Conservation (phyloP, 53 echinoderm and acorn worm genomes). For the Paelopatides confundens region DNA sequence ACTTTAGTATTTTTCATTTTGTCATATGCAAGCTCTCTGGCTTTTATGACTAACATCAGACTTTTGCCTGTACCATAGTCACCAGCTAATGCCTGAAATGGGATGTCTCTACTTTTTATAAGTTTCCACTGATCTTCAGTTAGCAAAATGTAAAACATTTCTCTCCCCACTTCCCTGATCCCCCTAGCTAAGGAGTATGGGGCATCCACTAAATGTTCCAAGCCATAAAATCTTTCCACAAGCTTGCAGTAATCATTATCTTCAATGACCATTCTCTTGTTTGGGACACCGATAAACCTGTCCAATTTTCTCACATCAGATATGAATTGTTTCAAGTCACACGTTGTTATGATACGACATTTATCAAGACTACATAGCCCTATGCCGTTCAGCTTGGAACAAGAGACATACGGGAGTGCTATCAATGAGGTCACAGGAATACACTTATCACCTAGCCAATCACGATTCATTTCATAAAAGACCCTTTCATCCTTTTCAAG, state of each 20-base stretch:
- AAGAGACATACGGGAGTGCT: background rate
- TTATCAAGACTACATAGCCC: background rate
- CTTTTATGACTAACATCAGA: slow-evolving; percentile 13
- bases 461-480: background rate
- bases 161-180: background rate
- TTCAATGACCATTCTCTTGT: background rate
- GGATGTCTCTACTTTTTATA: background rate
- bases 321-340: background rate
- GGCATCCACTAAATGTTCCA: background rate
- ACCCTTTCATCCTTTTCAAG: background rate
- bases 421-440: background rate
- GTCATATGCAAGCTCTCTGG: background rate
- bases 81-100: background rate
- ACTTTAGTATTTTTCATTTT: background rate
- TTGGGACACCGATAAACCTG: background rate
- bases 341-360: background rate
- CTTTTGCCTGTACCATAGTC: slow-evolving; percentile 32
- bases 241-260: background rate
- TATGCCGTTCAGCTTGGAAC: background rate
- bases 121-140: background rate
- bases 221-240: background rate
- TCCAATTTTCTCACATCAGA: background rate
- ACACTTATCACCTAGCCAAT: background rate
- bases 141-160: background rate
- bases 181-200: background rate